Base-by-base conservation (phyloP, 2,888 invertebrate species). In the Hesperia comma region DNA sequence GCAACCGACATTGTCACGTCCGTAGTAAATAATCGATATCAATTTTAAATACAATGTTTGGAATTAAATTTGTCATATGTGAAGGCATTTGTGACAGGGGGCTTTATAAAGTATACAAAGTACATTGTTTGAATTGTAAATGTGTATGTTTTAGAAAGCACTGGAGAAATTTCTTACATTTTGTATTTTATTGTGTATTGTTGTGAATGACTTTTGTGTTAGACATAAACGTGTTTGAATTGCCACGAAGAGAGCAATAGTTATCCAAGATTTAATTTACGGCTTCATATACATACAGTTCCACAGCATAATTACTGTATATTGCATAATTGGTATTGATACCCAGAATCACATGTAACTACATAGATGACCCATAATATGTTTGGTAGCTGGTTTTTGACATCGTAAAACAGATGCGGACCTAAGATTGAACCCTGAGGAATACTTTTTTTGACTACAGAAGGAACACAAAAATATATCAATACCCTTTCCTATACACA, bases 1-100 rank as follows among this genome's bases (percentile, higher is more conserved):
- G 12, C 32, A 19, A 43, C 21, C 15, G 15, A 26, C 43, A 32
- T 43, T 41, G 53, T 55, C 26, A 43, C 43, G 32, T 43, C 32
- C 40, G 54, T 54, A 53, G 41, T 58, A 58, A 64, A 64, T 64
- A 58, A 64, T 62, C 43, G 54, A 41, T 64, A 58, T 64, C 58
- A 53, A 64, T 64, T 17, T 58, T 64, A 64, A 64, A 53, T 43
- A 51, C 41, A 54, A 17, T 61, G 33, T 58, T 33, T 61, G 58
- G 58, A 41, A 43, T 49, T 21, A 41, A 53, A 53, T 49, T 41
- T 64, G 51, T 49, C 33, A 32, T 46, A 32, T 21, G 15, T 17
- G 43, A 37, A 37, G 12, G 41, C 37, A 46, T 37, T 56, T 63
- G 55, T 19, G 33, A 55, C 19, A 17, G 26, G n/a, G 55, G 46